Evolutionary conservation across 1,140 invertebrate genomes (phyloP).

Genomic region (Caerostris darwini): DNA sequence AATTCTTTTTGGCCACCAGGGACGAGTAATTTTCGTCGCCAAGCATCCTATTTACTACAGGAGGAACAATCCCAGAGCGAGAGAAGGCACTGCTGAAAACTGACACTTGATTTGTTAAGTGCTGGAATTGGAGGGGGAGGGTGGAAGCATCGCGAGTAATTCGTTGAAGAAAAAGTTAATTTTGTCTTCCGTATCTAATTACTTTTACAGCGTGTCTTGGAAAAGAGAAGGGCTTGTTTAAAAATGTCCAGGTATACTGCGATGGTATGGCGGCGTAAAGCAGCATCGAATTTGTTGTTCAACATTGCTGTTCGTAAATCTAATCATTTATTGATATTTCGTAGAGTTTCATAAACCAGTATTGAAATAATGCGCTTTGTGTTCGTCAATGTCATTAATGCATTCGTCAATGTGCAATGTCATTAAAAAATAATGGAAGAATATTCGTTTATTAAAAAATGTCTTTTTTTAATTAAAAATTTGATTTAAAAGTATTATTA

Average conservation of each 20-base stretch:
- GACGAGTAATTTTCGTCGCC: conserved; percentile 40
- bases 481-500: too few relatives aligned
- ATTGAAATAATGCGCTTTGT: too few relatives aligned
- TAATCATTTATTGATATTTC: too few relatives aligned
- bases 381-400: too few relatives aligned
- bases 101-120: conserved; percentile 73
- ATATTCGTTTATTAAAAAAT: too few relatives aligned
- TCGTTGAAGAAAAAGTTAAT: conserved; percentile 73
- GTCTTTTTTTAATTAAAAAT: too few relatives aligned
- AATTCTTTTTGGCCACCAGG: neutral
- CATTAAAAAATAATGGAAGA: too few relatives aligned
- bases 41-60: conserved; percentile 42
- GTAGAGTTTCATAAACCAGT: too few relatives aligned
- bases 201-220: neutral
- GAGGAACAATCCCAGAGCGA: conserved; percentile 14
- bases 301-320: too few relatives aligned
- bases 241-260: neutral
- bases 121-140: neutral
- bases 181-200: conserved; percentile 70
- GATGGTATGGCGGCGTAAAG: neutral
- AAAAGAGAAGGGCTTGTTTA: neutral
- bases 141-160: conserved; percentile 20
- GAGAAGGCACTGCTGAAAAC: neutral
- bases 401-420: too few relatives aligned
- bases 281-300: neutral